Conservation (phyloP, 2,113 vertebrate genomes). For the Raja brachyura region DNA sequence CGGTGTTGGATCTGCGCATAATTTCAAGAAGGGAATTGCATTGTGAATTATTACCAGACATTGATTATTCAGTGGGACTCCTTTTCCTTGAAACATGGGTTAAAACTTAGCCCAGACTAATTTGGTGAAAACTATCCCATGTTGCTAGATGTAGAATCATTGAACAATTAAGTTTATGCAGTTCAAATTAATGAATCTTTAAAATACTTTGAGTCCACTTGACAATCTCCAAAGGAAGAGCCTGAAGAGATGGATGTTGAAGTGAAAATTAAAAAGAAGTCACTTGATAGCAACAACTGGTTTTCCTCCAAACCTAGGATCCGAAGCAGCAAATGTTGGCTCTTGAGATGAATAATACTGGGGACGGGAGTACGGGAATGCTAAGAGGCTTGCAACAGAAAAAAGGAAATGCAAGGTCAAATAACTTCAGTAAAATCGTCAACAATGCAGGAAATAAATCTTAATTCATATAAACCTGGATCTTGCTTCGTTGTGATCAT, state of each 20-base stretch:
- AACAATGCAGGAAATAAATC: conserved; percentile 41
- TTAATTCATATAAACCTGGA: conserved; percentile 44
- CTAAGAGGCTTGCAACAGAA: background rate
- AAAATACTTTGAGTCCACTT: background rate
- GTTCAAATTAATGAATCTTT: too few relatives aligned
- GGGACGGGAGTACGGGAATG: background rate
- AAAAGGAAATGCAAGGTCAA: background rate
- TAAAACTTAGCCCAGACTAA: background rate
- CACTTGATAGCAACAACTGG: background rate
- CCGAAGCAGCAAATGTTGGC: background rate
- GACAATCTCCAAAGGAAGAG: background rate
- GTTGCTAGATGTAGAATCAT: background rate
- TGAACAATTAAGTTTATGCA: background rate
- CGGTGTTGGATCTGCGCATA: too few relatives aligned
- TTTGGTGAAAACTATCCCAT: background rate
- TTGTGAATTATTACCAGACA: background rate
- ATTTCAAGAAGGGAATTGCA: background rate
- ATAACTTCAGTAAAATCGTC: conserved; percentile 56
- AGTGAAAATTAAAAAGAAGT: background rate
- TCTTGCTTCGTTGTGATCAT: background rate
- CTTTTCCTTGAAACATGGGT: background rate
- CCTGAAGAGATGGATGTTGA: background rate
- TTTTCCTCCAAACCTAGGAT: background rate
- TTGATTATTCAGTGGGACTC: background rate
- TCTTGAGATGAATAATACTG: background rate